These are phyloP conservation scores for Dicycla oo DNA, from an alignment of 2,888 invertebrate genomes.

Conservation along the genomic window DNA sequence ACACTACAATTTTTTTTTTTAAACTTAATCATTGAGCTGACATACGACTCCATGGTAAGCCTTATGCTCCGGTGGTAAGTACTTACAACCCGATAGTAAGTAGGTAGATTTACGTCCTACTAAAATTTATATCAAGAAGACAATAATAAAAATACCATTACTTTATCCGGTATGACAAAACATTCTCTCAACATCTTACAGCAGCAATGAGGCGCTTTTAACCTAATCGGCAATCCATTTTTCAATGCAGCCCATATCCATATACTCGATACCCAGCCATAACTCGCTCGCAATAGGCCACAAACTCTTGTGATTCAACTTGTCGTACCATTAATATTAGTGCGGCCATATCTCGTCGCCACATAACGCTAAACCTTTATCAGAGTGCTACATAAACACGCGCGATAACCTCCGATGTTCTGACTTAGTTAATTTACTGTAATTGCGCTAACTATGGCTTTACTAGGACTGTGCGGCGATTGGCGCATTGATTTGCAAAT, in stretches of 20 bases:
- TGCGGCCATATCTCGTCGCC: slow-evolving; percentile 49
- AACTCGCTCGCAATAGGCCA: slow-evolving; percentile 26
- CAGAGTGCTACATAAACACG: slow-evolving; percentile 69
- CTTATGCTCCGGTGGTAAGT: neutral
- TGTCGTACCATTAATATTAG: slow-evolving; percentile 52
- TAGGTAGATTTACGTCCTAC: neutral
- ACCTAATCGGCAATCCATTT: neutral
- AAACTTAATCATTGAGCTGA: neutral
- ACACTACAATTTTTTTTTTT: neutral
- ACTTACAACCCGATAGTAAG: too few species aligned
- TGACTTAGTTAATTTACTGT: slow-evolving; percentile 73
- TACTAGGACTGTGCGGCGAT: slow-evolving; percentile 43
- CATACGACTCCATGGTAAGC: neutral
- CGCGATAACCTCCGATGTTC: slow-evolving; percentile 65
- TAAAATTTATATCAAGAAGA: neutral
- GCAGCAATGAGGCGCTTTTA: neutral
- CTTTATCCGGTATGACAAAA: neutral
- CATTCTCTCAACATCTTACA: neutral
- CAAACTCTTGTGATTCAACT: slow-evolving; percentile 54
- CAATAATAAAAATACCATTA: neutral
- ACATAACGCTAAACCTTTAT: slow-evolving; percentile 65
- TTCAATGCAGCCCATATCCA: neutral
- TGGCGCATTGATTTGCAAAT: slow-evolving; percentile 3
- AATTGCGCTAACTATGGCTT: slow-evolving; percentile 69
- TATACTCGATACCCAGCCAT: neutral